Evolutionary conservation across 2,888 invertebrate genomes (phyloP), one percentile per base, ranked within the genome.

Genomic region (Andrena trimmerana): DNA sequence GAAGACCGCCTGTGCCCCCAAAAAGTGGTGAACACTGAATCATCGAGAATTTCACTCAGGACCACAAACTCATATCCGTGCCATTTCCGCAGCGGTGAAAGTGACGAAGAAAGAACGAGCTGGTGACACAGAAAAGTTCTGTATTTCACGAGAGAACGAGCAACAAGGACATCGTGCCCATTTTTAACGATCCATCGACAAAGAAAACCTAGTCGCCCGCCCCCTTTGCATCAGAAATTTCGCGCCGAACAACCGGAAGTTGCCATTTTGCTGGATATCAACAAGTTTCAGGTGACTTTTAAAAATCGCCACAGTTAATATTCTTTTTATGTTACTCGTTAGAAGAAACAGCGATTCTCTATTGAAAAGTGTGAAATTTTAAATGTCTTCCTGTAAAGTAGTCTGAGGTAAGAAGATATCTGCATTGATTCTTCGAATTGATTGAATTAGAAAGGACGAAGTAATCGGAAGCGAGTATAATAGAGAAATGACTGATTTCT

Each of bases 61-160:
- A 13, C 20, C 31, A 3, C 31, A 16, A 59, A 48, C 29, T 70
- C 13, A 42, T 33, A 24, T 48, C 10, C 54, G n/a, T 10, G 42
- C 50, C 54, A 59, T 31, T 70, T 57, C 57, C 29, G 65, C 16
- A 20, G 33, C 73, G 71, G 86, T 86, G 84, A 86, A 86, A 86
- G 86, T 75, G 68, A 0, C 2, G 59, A 13, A 29, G 73, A 33
- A 65, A 62, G 68, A 75, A 83, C 77, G 54, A 71, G 63, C 24
- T 8, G 31, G 57, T 29, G 54, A 48, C 73, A 72, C 78, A 57
- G 54, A 75, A 70, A 60, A 24, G 66, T 65, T 68, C 70, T 65
- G 20, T 16, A 13, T 0, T 70, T 50, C 29, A 36, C 48, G 62
- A 75, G 54, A 80, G 59, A 85, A 65, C 60, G 48, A 72, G 50